These are phyloP conservation scores for Glaucidium brasilianum DNA, from an alignment of 2,113 vertebrate genomes.

Conservation along the genomic window DNA sequence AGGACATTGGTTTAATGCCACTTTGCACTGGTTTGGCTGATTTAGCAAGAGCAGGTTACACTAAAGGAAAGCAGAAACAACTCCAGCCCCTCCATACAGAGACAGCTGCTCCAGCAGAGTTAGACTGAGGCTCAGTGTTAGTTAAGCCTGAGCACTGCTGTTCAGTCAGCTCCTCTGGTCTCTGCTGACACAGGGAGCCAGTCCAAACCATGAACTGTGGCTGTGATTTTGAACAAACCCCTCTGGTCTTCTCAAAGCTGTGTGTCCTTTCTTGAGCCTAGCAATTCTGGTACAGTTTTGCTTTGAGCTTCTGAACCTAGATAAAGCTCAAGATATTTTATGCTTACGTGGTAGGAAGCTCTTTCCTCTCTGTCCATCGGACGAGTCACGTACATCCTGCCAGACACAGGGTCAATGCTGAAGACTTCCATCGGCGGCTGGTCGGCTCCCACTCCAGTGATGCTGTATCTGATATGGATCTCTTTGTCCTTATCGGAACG, in stretches of 20 bases:
- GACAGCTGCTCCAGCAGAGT: background rate
- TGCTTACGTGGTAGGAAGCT: constrained; percentile 93
- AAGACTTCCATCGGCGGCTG: constrained; percentile 96
- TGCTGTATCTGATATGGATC: constrained; percentile 93
- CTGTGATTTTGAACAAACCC: background rate
- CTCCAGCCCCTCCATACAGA: background rate
- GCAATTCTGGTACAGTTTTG: background rate
- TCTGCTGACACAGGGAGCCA: background rate
- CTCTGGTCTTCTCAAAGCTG: background rate
- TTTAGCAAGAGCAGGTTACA: background rate
- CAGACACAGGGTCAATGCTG: constrained; percentile 94
- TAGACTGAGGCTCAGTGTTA: too few species aligned
- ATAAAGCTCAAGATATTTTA: background rate
- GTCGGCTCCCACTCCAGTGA: constrained; percentile 92
- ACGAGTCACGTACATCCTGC: constrained; percentile 95
- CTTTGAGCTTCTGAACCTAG: background rate
- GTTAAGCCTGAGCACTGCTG: background rate
- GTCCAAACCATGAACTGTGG: background rate
- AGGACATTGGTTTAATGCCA: background rate
- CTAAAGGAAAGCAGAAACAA: background rate
- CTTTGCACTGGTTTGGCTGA: background rate
- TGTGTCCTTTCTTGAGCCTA: accelerated
- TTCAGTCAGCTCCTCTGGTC: background rate
- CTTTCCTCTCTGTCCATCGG: constrained; percentile 95
- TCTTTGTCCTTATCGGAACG: constrained; percentile 95